Conservation (phyloP, 2,888 invertebrate species). For the Coleophora deauratella region DNA sequence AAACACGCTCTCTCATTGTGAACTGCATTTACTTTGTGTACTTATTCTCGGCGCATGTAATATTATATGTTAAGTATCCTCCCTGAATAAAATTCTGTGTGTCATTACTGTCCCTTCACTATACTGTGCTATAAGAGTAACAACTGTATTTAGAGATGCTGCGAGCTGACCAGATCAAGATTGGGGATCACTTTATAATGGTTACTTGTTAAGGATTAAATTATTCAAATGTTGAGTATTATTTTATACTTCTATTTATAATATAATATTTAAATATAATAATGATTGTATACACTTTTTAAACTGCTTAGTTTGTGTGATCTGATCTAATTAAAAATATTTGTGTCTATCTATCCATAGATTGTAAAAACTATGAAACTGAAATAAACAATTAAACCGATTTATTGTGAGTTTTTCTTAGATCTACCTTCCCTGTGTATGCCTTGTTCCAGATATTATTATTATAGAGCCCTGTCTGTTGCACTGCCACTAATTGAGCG, state of each 20-base stretch:
- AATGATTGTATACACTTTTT: slow-evolving; percentile 49
- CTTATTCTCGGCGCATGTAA: not conserved
- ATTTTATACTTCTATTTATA: slow-evolving; percentile 41
- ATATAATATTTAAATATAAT: slow-evolving; percentile 19
- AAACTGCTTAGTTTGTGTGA: slow-evolving; percentile 68
- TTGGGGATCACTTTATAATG: slow-evolving; percentile 65
- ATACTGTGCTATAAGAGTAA: slow-evolving; percentile 31
- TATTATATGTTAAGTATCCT: not conserved
- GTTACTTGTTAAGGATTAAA: slow-evolving; percentile 65
- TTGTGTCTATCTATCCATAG: slow-evolving; percentile 65
- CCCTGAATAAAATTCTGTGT: not conserved
- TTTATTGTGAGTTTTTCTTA: slow-evolving; percentile 41
- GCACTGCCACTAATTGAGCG: too few relatives aligned
- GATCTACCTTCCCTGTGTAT: too few relatives aligned
- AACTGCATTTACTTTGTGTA: too few relatives aligned
- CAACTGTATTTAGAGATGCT: slow-evolving; percentile 43
- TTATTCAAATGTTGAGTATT: slow-evolving; percentile 66
- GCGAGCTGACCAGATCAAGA: slow-evolving; percentile 42
- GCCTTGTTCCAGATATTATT: too few relatives aligned
- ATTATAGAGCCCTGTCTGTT: too few relatives aligned
- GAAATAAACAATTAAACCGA: slow-evolving; percentile 65
- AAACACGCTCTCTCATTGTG: too few relatives aligned
- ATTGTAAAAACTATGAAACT: slow-evolving; percentile 67
- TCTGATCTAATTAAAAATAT: slow-evolving; percentile 61
- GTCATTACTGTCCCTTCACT: not conserved